A percentile compares a stretch with the other conserved stretches of the same genome.
phyloP scores from a whole-genome alignment of 2,888 invertebrate species.

The Phyllotreta cruciferae region DNA sequence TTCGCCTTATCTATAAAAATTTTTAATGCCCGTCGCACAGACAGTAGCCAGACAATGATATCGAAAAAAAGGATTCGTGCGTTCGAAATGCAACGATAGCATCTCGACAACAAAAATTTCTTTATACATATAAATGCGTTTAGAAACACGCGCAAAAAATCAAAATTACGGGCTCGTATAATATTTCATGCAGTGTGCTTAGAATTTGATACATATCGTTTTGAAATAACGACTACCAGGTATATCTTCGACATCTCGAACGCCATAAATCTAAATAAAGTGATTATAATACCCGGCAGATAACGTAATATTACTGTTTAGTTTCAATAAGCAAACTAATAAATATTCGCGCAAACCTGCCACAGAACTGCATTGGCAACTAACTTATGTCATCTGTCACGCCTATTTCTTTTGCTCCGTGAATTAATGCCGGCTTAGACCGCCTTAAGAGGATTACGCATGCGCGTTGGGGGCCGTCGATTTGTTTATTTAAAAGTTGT shows the following conservation, averaged over 20 bases:
- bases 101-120: too few species aligned
- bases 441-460: conserved; percentile 12
- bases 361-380: conserved; percentile 42
- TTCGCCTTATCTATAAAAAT: conserved; percentile 9
- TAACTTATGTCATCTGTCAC: conserved; percentile 40
- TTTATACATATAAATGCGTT: too few species aligned
- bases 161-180: too few species aligned
- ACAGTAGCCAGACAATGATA: conserved; percentile 13
- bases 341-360: conserved; percentile 33
- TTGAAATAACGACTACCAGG: conserved; percentile 7
- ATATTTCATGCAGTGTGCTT: too few species aligned
- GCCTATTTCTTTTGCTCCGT: conserved; percentile 39
- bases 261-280: conserved; percentile 22
- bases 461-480: neutral
- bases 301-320: conserved; percentile 30
- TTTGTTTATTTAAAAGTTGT: too few species aligned
- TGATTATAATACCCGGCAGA: conserved; percentile 23
- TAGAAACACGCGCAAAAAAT: too few species aligned
- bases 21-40: conserved; percentile 5
- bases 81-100: conserved; percentile 10
- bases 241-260: conserved; percentile 21
- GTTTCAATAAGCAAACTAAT: conserved; percentile 31
- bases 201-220: conserved; percentile 14
- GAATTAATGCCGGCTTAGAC: conserved; percentile 12
- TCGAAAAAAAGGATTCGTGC: conserved; percentile 7